Percentiles rank a stretch among this genome's conserved stretches.
These are phyloP conservation scores for Tetraodon nigroviridis DNA, from an alignment of 2,113 vertebrate genomes.

Conservation along the genomic window DNA sequence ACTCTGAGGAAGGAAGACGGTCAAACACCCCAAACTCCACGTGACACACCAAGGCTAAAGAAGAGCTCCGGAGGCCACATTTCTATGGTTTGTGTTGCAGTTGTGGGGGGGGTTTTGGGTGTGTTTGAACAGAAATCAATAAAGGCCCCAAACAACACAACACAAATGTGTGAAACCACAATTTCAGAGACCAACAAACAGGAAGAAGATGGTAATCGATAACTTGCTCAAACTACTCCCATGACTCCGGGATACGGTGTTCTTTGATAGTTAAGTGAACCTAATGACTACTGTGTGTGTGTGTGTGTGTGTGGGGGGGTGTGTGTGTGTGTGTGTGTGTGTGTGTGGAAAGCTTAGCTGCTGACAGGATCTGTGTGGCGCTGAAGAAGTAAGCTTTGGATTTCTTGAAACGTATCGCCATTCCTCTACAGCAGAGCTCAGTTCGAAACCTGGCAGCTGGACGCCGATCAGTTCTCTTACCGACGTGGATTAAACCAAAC, in stretches of 20 bases:
- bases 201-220: no score
- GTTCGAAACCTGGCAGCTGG: neutral
- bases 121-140: no score
- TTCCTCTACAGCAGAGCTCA: neutral
- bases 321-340: neutral
- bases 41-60: neutral
- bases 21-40: slow-evolving; percentile 13
- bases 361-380: neutral
- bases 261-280: no score
- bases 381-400: neutral
- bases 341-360: neutral
- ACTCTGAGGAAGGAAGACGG: slow-evolving; percentile 78
- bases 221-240: no score
- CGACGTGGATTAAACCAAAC: slow-evolving; percentile 33
- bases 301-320: neutral
- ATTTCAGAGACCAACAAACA: no score
- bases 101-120: no score
- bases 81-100: no score
- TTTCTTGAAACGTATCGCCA: neutral
- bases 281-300: neutral
- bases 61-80: neutral
- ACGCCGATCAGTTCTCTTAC: neutral
- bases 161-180: no score
- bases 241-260: no score
- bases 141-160: no score